Base-by-base conservation (phyloP, 2,797 vertebrate species). In the Distichodus sexfasciatus region DNA sequence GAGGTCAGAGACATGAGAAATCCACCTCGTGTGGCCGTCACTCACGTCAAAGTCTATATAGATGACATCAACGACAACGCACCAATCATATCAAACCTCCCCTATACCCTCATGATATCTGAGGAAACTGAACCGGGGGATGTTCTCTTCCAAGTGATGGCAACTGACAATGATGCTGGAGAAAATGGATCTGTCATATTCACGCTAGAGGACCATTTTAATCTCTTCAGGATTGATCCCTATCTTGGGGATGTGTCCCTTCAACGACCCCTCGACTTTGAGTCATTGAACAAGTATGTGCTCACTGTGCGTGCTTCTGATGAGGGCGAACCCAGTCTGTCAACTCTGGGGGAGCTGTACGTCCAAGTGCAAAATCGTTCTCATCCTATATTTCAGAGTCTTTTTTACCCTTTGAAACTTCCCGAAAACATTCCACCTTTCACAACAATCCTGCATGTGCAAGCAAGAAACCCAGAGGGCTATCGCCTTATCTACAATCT, bases 401-500 rank as follows among this genome's bases (percentile, higher is more conserved):
- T 94, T 15, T 92, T 93, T 59, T 99, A 98, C 57, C 92, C 87
- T 1, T 89, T 98, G 40, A 94, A 90, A 79, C 92, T 98, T 17
- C 95, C 95, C 10, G 97, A 99, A 89, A 95, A 95, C 14, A 92
- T 96, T 8, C 90, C 94, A 1, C 89, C 92, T 0, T 94, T 93
- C 66, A 98, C 95, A 6, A 94, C 96, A 0, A 91, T 99, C 76
- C 84, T 98, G 29, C 96, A 98, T 19, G 94, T 97, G 2, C 97
- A 98, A 82, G 97, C 97, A 50, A 92, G 94, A 62, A 99, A 96
- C 70, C 95, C 96, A 0, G 96, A 98, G 59, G 96, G 96, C 36
- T 94, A 96, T 69, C 93, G 93, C 3, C 91, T 99, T 14, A 94
- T 99, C 85, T 99, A 99, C 83, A 98, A 95, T 81, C 92, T 98